phyloP scores from a whole-genome alignment of 2,113 vertebrate species.

The Cyprinodon tularosa region DNA sequence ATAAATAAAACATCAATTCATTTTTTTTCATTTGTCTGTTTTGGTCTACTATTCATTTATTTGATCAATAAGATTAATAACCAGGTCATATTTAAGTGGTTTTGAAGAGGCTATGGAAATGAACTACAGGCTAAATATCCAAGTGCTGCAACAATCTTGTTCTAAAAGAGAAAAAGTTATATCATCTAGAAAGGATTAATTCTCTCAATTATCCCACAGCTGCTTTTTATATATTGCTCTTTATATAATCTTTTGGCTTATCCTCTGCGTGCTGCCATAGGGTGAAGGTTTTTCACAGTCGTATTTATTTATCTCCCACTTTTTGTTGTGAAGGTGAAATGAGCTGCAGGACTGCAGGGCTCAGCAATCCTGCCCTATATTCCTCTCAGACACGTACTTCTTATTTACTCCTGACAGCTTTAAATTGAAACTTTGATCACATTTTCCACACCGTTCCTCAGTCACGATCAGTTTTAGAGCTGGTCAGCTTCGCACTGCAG shows the following conservation, averaged over 20 bases:
- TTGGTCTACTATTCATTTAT: too few relatives aligned
- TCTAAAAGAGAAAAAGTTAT: too few relatives aligned
- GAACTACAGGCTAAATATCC: not conserved
- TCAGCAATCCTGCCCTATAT: constrained; percentile 61
- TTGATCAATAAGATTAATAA: too few relatives aligned
- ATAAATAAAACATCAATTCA: too few relatives aligned
- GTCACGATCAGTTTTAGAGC: constrained; percentile 26
- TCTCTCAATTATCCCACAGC: not conserved
- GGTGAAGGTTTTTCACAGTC: constrained; percentile 40
- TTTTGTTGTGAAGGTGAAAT: constrained; percentile 57
- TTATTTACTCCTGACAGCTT: constrained; percentile 75
- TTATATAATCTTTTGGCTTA: constrained; percentile 33
- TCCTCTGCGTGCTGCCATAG: constrained; percentile 44
- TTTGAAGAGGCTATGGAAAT: too few relatives aligned
- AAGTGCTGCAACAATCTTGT: too few relatives aligned
- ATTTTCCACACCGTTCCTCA: constrained; percentile 65
- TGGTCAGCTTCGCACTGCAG: constrained; percentile 7
- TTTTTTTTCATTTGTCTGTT: too few relatives aligned
- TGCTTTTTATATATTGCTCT: not conserved
- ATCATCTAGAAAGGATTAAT: not conserved
- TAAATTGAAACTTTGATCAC: constrained; percentile 77
- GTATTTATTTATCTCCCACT: not conserved
- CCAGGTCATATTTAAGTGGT: too few relatives aligned
- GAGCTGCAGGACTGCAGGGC: constrained; percentile 44
- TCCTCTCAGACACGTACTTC: constrained; percentile 43